phyloP scores from a whole-genome alignment of 2,888 invertebrate species.

The Drosophila fungiperda region DNA sequence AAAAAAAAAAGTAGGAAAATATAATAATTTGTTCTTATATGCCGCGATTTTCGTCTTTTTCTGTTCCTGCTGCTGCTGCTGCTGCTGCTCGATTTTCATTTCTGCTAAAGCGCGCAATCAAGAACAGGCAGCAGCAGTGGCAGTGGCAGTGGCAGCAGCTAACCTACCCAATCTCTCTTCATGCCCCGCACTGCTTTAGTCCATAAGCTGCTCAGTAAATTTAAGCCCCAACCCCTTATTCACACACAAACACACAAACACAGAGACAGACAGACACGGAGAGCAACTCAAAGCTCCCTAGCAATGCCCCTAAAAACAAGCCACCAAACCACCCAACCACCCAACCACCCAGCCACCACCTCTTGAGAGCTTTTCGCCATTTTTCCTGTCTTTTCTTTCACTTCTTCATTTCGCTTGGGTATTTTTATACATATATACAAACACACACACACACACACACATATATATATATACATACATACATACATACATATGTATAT shows the following conservation, averaged over 20 bases:
- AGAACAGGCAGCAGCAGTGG: constrained; percentile 55
- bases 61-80: constrained; percentile 23
- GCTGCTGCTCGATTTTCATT: constrained; percentile 74
- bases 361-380: constrained; percentile 57
- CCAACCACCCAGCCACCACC: constrained; percentile 22
- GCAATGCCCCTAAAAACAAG: constrained; percentile 17
- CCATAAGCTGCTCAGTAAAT: constrained; percentile 1
- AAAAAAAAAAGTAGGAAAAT: neutral
- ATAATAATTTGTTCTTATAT: constrained; percentile 63
- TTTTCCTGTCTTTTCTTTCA: constrained; percentile 62
- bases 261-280: constrained; percentile 25
- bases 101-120: constrained; percentile 77
- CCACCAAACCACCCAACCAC: neutral
- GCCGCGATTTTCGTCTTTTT: constrained; percentile 62
- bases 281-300: constrained; percentile 54
- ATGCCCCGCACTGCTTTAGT: neutral
- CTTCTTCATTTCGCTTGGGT: constrained; percentile 48
- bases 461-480: neutral
- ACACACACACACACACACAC: neutral
- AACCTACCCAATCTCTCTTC: neutral
- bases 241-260: constrained; percentile 17
- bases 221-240: constrained; percentile 3
- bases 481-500: constrained; percentile 7
- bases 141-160: neutral
- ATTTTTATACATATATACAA: constrained; percentile 22